Evolutionary conservation across 2,113 vertebrate species (phyloP).

Genomic region (Dromas ardeola): DNA sequence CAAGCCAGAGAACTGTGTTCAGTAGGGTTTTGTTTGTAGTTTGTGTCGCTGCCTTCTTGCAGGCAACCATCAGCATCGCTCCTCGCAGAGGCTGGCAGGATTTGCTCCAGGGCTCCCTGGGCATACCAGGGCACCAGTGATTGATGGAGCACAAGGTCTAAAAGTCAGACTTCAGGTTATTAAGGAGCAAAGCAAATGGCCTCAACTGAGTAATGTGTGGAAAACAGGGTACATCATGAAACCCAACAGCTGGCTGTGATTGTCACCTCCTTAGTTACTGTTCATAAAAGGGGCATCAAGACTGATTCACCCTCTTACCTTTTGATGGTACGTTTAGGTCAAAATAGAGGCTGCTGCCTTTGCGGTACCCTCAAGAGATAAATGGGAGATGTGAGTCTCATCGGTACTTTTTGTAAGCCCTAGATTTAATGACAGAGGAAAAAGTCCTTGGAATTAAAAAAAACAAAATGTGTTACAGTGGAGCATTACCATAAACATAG

Average conservation of each 20-base stretch:
- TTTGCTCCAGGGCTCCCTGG: not conserved
- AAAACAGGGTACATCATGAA: not conserved
- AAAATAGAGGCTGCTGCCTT: not conserved
- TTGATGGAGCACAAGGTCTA: accelerated
- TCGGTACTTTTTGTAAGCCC: not conserved
- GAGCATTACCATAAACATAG: conserved; percentile 11
- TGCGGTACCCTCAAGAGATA: not conserved
- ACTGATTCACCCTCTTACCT: not conserved
- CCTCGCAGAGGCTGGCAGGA: not conserved
- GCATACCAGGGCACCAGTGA: not conserved
- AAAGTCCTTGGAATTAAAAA: conserved; percentile 46
- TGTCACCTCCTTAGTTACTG: not conserved
- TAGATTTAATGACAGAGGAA: conserved; percentile 34
- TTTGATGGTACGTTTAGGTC: not conserved
- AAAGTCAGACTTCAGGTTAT: not conserved
- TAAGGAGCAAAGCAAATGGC: not conserved
- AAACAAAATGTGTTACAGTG: not conserved
- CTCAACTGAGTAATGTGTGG: not conserved
- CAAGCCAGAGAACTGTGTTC: not conserved
- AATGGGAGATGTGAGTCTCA: not conserved
- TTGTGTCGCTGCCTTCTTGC: not conserved
- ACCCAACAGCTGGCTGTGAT: not conserved
- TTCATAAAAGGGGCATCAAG: not conserved
- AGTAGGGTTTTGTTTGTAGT: not conserved
- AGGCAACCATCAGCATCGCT: not conserved